phyloP scores from a whole-genome alignment of 1,140 invertebrate genomes.

The Amphibalanus amphitrite region DNA sequence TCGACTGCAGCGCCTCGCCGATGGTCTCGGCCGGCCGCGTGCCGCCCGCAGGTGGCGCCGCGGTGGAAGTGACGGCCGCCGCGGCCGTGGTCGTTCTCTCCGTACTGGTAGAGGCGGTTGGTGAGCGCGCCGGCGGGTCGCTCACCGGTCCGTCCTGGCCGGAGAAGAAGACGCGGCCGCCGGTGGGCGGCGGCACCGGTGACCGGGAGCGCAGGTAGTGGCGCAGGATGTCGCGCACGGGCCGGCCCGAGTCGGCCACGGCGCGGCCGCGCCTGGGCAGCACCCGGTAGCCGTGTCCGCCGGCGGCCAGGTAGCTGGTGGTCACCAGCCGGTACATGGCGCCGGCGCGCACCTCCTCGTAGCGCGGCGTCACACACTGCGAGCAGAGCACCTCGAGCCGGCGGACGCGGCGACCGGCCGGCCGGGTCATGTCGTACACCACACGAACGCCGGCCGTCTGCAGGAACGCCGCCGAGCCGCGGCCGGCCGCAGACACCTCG shows the following conservation, averaged over 20 bases:
- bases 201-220: neutral
- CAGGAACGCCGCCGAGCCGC: neutral
- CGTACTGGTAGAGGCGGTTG: too few relatives aligned
- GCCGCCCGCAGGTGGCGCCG: too few relatives aligned
- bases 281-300: conserved; percentile 42
- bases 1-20: too few relatives aligned
- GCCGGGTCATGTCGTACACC: conserved; percentile 34
- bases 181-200: neutral
- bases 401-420: conserved; percentile 36
- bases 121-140: too few relatives aligned
- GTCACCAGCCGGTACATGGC: conserved; percentile 39
- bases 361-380: conserved; percentile 39
- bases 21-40: too few relatives aligned
- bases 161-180: conserved; percentile 2
- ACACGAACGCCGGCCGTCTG: conserved; percentile 20
- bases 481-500: neutral
- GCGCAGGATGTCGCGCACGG: conserved; percentile 3
- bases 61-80: too few relatives aligned
- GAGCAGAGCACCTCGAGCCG: conserved; percentile 39
- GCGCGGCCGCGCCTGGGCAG: conserved; percentile 67
- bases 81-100: too few relatives aligned
- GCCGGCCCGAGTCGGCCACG: conserved; percentile 54
- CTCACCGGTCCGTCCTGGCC: too few relatives aligned
- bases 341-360: conserved; percentile 30
- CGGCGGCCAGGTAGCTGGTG: conserved; percentile 40